Conservation (phyloP, 2,888 invertebrate species). For the Parnassius orleans region DNA sequence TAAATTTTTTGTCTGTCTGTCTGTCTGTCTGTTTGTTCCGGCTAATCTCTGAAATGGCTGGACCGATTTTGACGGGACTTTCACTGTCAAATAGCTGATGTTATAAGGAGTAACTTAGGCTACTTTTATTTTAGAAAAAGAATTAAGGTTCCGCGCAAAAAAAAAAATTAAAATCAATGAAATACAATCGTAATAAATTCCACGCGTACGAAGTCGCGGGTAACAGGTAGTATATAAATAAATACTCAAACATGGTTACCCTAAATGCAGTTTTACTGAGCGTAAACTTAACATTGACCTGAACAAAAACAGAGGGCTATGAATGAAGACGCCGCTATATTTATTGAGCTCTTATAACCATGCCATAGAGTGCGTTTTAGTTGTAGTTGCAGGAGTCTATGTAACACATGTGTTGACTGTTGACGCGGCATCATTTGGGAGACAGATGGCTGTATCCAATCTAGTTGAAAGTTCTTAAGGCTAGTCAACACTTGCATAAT, state of each 20-base stretch:
- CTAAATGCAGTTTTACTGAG: conserved; percentile 15
- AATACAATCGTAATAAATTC: not conserved
- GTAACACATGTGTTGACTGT: conserved; percentile 21
- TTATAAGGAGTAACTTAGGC: no score
- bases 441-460: conserved; percentile 21
- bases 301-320: conserved; percentile 22
- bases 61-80: no score
- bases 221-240: not conserved
- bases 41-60: no score
- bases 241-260: conserved; percentile 10
- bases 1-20: no score
- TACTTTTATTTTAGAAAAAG: no score
- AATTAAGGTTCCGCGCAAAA: no score
- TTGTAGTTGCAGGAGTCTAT: not conserved
- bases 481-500: not conserved
- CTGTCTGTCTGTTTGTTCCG: no score
- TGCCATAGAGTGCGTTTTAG: conserved; percentile 1
- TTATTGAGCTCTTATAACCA: not conserved
- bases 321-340: conserved; percentile 3
- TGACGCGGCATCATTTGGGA: conserved; percentile 18
- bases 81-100: no score
- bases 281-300: conserved; percentile 22
- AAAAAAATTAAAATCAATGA: no score
- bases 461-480: conserved; percentile 8
- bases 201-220: not conserved